Base-by-base conservation (phyloP, 1,140 invertebrate species). In the Drosophila eugracilis region DNA sequence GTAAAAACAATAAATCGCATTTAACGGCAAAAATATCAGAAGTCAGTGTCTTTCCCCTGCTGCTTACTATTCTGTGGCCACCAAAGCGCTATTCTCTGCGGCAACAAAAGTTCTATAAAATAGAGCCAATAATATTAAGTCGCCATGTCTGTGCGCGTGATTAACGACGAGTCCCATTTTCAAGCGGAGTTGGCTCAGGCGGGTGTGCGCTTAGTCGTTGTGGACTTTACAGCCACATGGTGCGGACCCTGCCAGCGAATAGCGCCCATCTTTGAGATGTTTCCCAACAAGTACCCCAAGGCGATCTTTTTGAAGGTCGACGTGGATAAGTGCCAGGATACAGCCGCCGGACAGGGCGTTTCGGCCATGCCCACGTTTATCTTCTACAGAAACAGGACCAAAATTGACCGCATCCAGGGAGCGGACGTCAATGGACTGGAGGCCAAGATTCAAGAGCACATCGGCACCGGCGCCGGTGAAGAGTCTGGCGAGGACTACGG, bases 351-450 rank as follows among this genome's bases (percentile, higher is more conserved):
- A 17, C 95, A 99, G 91, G 96, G 96, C 37, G 96, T 99, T 14
- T 95, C 94, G 65, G 97, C 97, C 2, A 99, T 99, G 97, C 99
- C 99, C 5, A 99, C 99, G 5, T 99, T 99, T 90, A 96, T 98
- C 65, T 98, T 99, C 86, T 99, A 97, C 90, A 95, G 95, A 67
- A 99, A 98, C 91, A 94, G 95, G 91, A 93, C 93, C n/a, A 96
- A 96, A 92, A 92, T 98, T 75, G 96, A 96, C 84, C 92, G 94
- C 10, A 92, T 98, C 41, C 95, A 96, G 93, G 98, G 97, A 10
- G 98, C 97, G 1, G 96, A 99, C 92, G 92, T 96, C 6, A 92
- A 91, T 41, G 93, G 93, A 1, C 91, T 99, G 26, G 97, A 99
- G 92, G 95, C 94, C 32, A 99, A 98, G 93, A 96, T 99, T 37